Evolutionary conservation across 2,113 vertebrate genomes (phyloP), one percentile per base, ranked within the genome.

Genomic region (Numenius arquata): DNA sequence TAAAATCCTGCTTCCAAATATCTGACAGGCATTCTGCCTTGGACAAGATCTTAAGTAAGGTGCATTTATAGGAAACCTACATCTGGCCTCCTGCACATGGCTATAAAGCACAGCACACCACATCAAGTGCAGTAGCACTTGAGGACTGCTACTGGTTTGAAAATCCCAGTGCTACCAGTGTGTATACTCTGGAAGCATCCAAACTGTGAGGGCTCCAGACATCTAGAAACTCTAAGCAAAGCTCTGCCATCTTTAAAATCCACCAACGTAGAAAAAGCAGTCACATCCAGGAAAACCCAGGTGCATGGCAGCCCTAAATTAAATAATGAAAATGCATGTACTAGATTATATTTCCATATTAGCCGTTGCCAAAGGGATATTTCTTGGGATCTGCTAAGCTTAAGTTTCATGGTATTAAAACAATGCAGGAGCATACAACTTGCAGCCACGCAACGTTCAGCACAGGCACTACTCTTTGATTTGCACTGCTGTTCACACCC

Each of bases 81-180:
- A 38, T 12, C 1, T 63, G 26, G 48, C 27, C 22, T 80, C 40
- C n/a, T 61, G 32, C 45, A 45, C 2, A 0, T 11, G 5, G 43
- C 50, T n/a, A 43, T 53, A n/a, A 58, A 74, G 5, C 9, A 30
- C 19, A 52, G 62, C 34, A 36, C 11, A 29, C 3, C 17, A n/a
- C 23, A 84, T 8, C 12, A 61, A 76, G 19, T 5, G 50, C 82
- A 73, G 61, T 2, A 13, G 67, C 23, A 47, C 12, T 21, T 53
- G 43, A 76, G n/a, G 8, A 32, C 48, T 38, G 11, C 38, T 32
- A 45, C 40, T 56, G 17, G 19, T 65, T 47, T 77, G 55, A 88
- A 66, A 96, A 65, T 25, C 19, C 25, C 68, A 61, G 3, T 2
- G 2, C 21, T 34, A 38, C 11, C n/a, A 16, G 23, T 52, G 5